Evolutionary conservation across 1,140 invertebrate species (phyloP), one percentile per base, ranked within the genome.

Genomic region (Oryctes rhinoceros): DNA sequence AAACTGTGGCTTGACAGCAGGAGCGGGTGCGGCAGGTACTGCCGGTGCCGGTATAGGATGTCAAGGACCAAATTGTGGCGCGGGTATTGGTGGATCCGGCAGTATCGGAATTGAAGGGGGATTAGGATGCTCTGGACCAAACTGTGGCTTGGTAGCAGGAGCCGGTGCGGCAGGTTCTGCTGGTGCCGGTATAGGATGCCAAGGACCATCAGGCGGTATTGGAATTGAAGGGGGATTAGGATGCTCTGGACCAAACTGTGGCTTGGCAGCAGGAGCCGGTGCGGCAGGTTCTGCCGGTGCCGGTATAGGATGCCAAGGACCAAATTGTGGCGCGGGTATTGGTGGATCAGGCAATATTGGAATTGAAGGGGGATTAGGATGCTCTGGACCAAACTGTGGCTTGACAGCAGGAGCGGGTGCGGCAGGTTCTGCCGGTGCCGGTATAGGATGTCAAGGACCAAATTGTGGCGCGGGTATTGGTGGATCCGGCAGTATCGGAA

Each of bases 361-460:
- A 10, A 18, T 18, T 24, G 62, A 18, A 59, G 53, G 13, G 4
- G 53, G 3, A 67, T 9, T 67, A 24, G 62, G 18, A 24, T 67
- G 62, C 18, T 9, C 9, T 24, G 62, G 62, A 67, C 62, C 62
- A 35, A n/a, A 67, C 4, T 67, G 62, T 11, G 62, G 62, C 7
- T 20, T 67, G 7, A 18, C 3, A 67, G 62, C 11, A 24, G 62
- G 62, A n/a, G 62, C 62, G 2, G 62, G 62, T 3, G 18, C 18
- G 9, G 18, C 3, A 67, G 62, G 49, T 3, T n/a, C 15, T 53
- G 49, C 10, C 4, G 62, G 62, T 24, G 53, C 53, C 18, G 62
- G 62, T 53, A 67, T 67, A 24, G 15, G 18, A 20, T 67, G 62
- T 20, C 62, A 67, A 11, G 62, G 62, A 67, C 62, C 62, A 67